Evolutionary conservation across 2,888 invertebrate genomes (phyloP), one percentile per base, ranked within the genome.

Genomic region (Molanna angustata): DNA sequence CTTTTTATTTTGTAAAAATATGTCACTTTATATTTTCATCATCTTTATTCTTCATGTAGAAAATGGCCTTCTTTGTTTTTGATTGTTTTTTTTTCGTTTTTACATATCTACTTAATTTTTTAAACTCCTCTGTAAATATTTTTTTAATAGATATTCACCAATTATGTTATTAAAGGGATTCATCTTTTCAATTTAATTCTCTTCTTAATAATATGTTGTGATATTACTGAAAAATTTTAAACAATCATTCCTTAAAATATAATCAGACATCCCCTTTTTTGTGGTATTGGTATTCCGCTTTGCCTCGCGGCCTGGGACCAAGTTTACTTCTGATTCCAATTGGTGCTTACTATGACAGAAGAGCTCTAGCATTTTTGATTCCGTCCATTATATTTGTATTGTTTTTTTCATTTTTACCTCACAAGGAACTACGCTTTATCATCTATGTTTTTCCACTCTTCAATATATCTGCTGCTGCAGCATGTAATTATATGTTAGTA

Each of bases 251-350:
- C 40, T 51, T 51, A 46, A 51, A n/a, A 13, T 17, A 9, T 33
- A 7, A 54, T 61, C 70, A 94, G 92, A 92, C 91, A 39, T 89
- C 88, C 3, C 98, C 98, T 52, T 95, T 95, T 71, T 71, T 93
- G 1, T 99, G 99, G 99, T 99, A 99, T 71, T 96, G 97, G 69
- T 96, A 96, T 70, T 97, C 97, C 0, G 99, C 95, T 0, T 75
- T 99, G 33, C 98, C 99, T 0, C 81, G 98, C 49, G 92, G 94
- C 0, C 80, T 99, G 67, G 90, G 89, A 0, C 80, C 86, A 1
- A 92, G 94, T 18, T 67, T 91, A 18, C 65, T 90, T 6, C 76
- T 98, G 41, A 78, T 94, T 48, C 94, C 93, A 1, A 64, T 90
- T 18, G 93, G 93, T 21, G 66, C 87, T 39, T 80, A 82, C 60